Evolutionary conservation across 2,888 invertebrate genomes (phyloP), one percentile per base, ranked within the genome.

Genomic region (Sclerodermus sp.): DNA sequence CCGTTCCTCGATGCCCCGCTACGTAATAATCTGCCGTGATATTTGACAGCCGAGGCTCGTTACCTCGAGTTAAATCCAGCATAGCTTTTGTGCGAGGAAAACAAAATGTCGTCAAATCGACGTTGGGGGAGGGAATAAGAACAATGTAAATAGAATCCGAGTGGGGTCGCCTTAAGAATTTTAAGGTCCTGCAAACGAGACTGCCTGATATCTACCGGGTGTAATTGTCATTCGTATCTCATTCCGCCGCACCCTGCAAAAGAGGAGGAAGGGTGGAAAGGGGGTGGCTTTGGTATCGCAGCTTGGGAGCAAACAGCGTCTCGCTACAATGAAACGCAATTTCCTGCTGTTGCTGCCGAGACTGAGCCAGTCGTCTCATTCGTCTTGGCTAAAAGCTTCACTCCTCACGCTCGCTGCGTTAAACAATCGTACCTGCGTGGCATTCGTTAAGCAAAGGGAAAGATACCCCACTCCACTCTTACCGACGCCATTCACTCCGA

Each of bases 241-340:
- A 70, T 70, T 67, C 64, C 52, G 50, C 49, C 13, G 61, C 49
- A 49, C 57, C 51, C 56, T 52, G 48, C 52, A 53, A 53, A 51
- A 53, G 53, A 56, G 52, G 55, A 52, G 56, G 52, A 49, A 52
- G 56, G 51, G 55, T 53, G 45, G 49, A 51, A 46, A 49, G 45
- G 42, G 52, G 48, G 40, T 49, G 47, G 58, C 58, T 52, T 60
- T 62, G 66, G 64, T 71, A 71, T 71, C 70, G 70, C 65, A 68
- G 70, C 68, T 68, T 57, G 64, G 68, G 66, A 72, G 70, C 73
- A 75, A 74, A 74, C 72, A 75, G 64, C 67, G 71, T 68, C 66
- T 69, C 71, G 73, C 69, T 74, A 73, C 75, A 75, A 75, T 74
- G 74, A 72, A 74, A 75, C 71, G 75, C 75, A 75, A 75, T 75